Evolutionary conservation across 2,113 vertebrate species (phyloP), one percentile per base, ranked within the genome.

Genomic region (Thinocorus orbignyianus): DNA sequence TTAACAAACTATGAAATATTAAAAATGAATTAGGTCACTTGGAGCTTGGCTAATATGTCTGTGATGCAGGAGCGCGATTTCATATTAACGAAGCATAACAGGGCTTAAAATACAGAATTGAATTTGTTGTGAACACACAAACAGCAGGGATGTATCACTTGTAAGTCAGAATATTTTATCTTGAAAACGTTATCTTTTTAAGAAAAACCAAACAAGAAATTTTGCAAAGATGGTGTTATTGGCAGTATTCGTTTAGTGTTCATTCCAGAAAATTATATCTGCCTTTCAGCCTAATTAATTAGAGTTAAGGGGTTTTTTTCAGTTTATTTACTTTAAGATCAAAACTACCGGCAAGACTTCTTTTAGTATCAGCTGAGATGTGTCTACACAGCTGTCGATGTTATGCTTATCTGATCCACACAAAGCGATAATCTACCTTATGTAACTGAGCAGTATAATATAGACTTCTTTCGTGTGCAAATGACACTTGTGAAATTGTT

Each of bases 1-100:
- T 96, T 95, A 95, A 94, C 89, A 90, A 96, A 96, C 81, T 92
- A 93, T 94, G 95, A 96, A 97, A 97, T 95, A 97, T 96, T 96
- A 94, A 95, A 94, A 95, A 92, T 91, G 1, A 96, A 93, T 91
- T 90, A 78, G 94, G 92, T 91, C 55, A 48, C 74, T 92, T 81
- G 70, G 76, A 97, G 72, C 72, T 92, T 0, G 3, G 83, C 90
- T 96, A 94, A 78, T 90, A 57, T 66, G 69, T 72, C 81, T 92
- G 81, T 69, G 88, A 79, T 94, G 92, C 86, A 77, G 74, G 55
- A 23, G 37, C 84, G 62, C 60, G 20, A 92, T 88, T 95, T 92
- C 81, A 33, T 92, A 88, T 93, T 96, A 92, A 95, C 30, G 62
- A 92, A 94, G 84, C 74, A 24, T 80, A 90, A 58, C 65, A 11